phyloP scores from a whole-genome alignment of 2,888 invertebrate species.

The Clitarchus hookeri region DNA sequence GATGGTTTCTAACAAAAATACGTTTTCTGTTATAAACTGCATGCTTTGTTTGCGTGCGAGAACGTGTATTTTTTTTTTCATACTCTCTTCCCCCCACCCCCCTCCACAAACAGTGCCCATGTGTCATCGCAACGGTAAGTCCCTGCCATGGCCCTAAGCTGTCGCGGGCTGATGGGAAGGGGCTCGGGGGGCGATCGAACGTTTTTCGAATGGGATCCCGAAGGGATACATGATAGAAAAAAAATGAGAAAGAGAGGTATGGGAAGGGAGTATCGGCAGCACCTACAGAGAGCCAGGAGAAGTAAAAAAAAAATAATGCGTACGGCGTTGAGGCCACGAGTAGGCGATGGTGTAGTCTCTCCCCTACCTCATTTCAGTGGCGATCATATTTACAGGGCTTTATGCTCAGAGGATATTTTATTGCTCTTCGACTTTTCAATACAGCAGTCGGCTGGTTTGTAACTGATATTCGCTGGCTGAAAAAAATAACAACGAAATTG shows the following conservation, averaged over 20 bases:
- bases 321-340: background rate
- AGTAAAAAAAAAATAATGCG: no score
- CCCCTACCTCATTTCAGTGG: background rate
- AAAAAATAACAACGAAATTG: background rate
- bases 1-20: constrained; percentile 16
- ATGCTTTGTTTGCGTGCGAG: constrained; percentile 11
- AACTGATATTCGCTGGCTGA: background rate
- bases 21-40: constrained; percentile 20
- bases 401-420: background rate
- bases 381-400: constrained; percentile 20
- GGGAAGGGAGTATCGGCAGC: background rate
- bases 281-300: background rate
- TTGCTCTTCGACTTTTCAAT: constrained; percentile 19
- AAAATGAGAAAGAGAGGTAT: background rate
- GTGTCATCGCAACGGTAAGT: constrained; percentile 18
- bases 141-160: background rate
- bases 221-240: background rate
- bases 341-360: background rate
- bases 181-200: background rate
- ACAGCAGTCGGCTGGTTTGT: background rate
- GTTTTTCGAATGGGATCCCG: background rate
- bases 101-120: background rate
- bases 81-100: background rate
- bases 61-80: background rate
- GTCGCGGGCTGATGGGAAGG: background rate